A percentile compares a stretch with the other conserved stretches of the same genome.
Conservation (phyloP, 2,797 vertebrate species). For the Buphagus erythrorhynchus region DNA sequence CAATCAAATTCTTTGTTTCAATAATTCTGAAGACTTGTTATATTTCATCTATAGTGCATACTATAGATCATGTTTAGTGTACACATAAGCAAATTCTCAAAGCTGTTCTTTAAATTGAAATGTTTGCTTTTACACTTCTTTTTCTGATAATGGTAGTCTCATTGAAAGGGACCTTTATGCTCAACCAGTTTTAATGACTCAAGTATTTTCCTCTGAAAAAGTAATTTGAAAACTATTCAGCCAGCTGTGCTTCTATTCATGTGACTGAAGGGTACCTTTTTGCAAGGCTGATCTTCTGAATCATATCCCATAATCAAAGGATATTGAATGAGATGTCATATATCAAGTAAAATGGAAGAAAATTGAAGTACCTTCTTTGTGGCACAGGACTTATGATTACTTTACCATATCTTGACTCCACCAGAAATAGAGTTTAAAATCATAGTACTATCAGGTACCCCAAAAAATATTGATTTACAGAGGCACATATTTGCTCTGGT, state of each 20-base stretch:
- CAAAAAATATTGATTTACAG: background rate
- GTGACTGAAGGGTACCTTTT: background rate
- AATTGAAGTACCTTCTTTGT: background rate
- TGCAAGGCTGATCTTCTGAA: conserved; percentile 3
- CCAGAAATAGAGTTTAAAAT: background rate
- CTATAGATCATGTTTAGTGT: background rate
- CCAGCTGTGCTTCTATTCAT: background rate
- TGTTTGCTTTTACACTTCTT: background rate
- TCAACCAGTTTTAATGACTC: background rate
- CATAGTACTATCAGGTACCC: background rate
- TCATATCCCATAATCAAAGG: background rate
- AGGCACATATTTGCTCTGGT: background rate
- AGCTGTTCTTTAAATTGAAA: background rate
- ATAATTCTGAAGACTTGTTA: background rate
- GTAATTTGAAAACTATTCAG: background rate
- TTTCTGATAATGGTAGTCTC: background rate
- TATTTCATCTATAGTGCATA: background rate
- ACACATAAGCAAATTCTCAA: background rate
- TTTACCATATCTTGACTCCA: background rate
- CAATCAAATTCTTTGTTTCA: background rate
- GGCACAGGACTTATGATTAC: background rate
- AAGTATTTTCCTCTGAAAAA: background rate
- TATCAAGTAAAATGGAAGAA: background rate
- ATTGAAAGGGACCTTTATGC: background rate
- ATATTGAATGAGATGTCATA: background rate